phyloP scores from a whole-genome alignment of 2,113 vertebrate species.

The Meriones unguiculatus region DNA sequence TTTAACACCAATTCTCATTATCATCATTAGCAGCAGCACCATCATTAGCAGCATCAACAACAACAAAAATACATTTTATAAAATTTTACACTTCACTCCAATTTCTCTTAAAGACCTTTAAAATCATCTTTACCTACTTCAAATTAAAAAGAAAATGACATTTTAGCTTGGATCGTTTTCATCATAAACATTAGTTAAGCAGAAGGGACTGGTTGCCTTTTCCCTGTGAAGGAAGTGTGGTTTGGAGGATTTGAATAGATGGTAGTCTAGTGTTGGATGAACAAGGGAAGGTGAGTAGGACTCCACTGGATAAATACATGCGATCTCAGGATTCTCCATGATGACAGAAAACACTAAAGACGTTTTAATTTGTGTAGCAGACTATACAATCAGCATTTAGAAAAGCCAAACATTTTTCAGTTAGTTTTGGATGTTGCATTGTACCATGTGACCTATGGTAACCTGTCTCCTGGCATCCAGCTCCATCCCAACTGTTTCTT shows the following conservation, averaged over 20 bases:
- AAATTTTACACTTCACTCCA: not conserved
- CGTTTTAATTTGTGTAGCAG: not conserved
- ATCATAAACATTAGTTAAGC: not conserved
- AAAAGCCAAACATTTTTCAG: not conserved
- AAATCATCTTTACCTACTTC: not conserved
- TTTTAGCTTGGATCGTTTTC: not conserved
- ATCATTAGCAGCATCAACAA: not conserved
- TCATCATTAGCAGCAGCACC: not conserved
- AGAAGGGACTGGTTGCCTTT: not conserved
- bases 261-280: not conserved
- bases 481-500: not conserved
- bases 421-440: not conserved
- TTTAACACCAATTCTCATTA: too few relatives aligned
- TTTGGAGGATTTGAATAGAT: not conserved
- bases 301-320: not conserved
- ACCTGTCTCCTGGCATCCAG: not conserved
- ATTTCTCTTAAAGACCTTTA: not conserved
- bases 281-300: fast-evolving
- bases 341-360: not conserved
- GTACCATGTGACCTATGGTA: not conserved
- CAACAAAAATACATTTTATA: not conserved
- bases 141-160: not conserved
- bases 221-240: not conserved
- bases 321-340: not conserved
- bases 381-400: not conserved